These are phyloP conservation scores for Callinectes sapidus DNA, from an alignment of 2,888 invertebrate genomes.

Conservation along the genomic window DNA sequence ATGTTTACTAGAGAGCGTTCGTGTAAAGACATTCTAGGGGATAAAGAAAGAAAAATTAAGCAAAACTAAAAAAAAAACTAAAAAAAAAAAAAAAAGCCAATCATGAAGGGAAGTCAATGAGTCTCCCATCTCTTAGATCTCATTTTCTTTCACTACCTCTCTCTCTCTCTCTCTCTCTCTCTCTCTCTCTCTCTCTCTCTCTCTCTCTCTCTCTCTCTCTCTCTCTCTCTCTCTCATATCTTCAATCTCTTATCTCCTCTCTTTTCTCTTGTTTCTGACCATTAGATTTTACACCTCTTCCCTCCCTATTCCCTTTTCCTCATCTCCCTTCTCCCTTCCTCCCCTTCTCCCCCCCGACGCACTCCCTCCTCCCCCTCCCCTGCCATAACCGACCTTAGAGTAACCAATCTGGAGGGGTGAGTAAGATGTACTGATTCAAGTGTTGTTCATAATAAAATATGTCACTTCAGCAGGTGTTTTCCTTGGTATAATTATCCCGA, in stretches of 20 bases:
- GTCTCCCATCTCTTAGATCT: neutral
- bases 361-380: neutral
- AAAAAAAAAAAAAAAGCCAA: neutral
- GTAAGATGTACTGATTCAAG: slow-evolving; percentile 48
- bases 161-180: neutral
- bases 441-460: slow-evolving; percentile 56
- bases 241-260: neutral
- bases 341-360: neutral
- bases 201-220: slow-evolving; percentile 1
- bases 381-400: neutral
- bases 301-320: neutral
- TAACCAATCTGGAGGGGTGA: slow-evolving; percentile 3
- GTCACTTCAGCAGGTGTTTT: neutral
- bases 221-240: neutral
- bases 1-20: slow-evolving; percentile 29
- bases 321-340: neutral
- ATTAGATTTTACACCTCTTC: neutral
- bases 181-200: neutral
- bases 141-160: neutral
- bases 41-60: neutral
- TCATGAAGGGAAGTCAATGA: neutral
- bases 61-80: no score
- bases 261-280: neutral
- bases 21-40: slow-evolving; percentile 12
- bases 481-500: neutral